A percentile compares a stretch with the other conserved stretches of the same genome.
Conservation (phyloP, 2,113 vertebrate genomes). For the Podocnemis expansa region DNA sequence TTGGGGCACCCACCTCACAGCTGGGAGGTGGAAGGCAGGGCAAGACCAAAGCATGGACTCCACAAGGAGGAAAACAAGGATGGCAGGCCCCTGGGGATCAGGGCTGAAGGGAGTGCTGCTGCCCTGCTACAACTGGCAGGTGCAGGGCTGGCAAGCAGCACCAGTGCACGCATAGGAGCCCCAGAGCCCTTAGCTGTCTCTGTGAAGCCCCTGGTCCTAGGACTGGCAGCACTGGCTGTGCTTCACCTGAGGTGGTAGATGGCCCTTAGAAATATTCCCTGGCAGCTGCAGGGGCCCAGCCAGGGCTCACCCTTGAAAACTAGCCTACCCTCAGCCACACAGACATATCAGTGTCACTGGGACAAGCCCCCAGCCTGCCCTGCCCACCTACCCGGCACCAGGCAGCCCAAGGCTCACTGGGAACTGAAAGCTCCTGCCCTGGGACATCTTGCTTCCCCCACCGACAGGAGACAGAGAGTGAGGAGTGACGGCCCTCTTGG, state of each 20-base stretch:
- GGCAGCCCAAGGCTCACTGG: neutral
- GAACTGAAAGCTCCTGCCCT: neutral
- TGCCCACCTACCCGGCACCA: neutral
- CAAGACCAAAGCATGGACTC: neutral
- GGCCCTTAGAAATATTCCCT: neutral
- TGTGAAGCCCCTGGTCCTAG: too few species aligned
- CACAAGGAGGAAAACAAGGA: too few species aligned
- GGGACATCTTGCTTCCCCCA: neutral
- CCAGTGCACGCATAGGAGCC: too few species aligned
- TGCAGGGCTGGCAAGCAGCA: neutral
- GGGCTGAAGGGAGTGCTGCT: too few species aligned
- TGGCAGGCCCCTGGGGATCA: too few species aligned
- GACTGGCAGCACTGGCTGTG: neutral
- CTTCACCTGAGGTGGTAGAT: neutral
- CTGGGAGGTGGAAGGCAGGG: too few species aligned
- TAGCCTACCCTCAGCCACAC: too few species aligned
- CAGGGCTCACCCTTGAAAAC: neutral
- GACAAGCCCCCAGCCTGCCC: neutral
- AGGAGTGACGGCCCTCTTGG: too few species aligned
- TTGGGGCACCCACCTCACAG: too few species aligned
- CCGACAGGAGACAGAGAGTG: neutral
- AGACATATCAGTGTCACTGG: neutral
- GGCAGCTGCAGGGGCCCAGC: neutral
- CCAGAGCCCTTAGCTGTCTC: too few species aligned
- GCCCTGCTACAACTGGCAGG: neutral